These are phyloP conservation scores for Synanthedon formicaeformis DNA, from an alignment of 2,888 invertebrate species.

Conservation along the genomic window DNA sequence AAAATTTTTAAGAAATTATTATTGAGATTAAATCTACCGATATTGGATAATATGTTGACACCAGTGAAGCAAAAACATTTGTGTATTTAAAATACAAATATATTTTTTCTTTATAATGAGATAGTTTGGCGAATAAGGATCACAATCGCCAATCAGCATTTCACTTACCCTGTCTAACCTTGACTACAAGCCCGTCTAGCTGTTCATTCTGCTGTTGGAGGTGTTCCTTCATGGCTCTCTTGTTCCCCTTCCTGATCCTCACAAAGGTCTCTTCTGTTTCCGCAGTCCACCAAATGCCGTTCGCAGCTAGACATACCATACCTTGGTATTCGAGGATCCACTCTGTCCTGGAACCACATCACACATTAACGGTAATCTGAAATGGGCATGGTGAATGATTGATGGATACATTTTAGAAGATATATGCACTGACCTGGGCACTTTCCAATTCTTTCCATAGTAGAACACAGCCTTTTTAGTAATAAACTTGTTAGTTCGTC, in stretches of 20 bases:
- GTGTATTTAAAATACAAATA: background rate
- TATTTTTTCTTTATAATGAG: background rate
- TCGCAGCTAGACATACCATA: conserved; percentile 86
- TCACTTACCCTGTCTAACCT: conserved; percentile 62
- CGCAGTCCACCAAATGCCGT: conserved; percentile 96
- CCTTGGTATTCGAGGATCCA: conserved; percentile 94
- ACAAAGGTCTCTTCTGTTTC: conserved; percentile 92
- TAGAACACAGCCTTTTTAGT: conserved; percentile 90
- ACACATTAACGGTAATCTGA: too few species aligned
- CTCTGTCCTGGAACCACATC: conserved; percentile 69
- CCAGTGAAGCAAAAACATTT: background rate
- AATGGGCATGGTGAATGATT: too few species aligned
- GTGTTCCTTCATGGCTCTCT: conserved; percentile 92
- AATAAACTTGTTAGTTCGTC: conserved; percentile 82
- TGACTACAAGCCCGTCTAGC: conserved; percentile 85
- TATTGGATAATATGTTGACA: background rate
- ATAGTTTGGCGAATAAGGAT: background rate
- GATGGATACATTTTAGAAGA: too few species aligned
- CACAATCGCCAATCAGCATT: background rate
- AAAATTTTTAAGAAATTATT: background rate
- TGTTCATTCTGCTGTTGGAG: conserved; percentile 83
- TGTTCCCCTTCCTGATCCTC: conserved; percentile 76
- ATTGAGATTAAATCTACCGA: too few species aligned
- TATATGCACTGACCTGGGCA: conserved; percentile 59
- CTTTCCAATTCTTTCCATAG: conserved; percentile 81